Percentiles rank a stretch among this genome's conserved stretches.
Conservation (phyloP, 2,797 vertebrate species). For the Ctenopoma kingsleyae region DNA sequence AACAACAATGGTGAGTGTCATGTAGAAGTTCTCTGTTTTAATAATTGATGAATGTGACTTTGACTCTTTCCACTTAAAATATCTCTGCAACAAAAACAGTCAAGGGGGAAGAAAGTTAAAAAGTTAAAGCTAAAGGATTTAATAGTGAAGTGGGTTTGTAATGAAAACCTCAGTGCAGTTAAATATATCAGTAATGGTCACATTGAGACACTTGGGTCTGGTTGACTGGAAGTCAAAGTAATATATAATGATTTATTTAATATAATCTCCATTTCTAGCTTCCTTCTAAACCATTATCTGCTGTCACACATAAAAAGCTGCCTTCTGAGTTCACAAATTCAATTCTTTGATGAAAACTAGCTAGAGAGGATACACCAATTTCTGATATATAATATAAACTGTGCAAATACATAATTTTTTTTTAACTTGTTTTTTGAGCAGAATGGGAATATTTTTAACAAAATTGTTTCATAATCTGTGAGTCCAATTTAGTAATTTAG, state of each 20-base stretch:
- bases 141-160: slow-evolving; percentile 21
- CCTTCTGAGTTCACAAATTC: neutral
- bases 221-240: neutral
- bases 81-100: slow-evolving; percentile 15
- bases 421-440: too few relatives aligned
- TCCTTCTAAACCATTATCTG: neutral
- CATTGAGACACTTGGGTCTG: slow-evolving; percentile 1
- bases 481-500: too few relatives aligned
- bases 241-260: neutral
- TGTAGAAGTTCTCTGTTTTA: slow-evolving; percentile 37
- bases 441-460: too few relatives aligned
- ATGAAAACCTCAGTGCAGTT: slow-evolving; percentile 6
- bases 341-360: neutral
- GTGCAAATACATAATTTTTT: too few relatives aligned
- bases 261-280: neutral
- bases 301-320: neutral
- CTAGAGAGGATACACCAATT: neutral
- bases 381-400: too few relatives aligned
- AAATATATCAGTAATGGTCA: neutral
- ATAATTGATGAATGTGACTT: slow-evolving; percentile 34
- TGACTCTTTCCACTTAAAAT: slow-evolving; percentile 27
- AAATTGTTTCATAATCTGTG: too few relatives aligned
- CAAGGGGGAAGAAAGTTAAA: slow-evolving; percentile 13
- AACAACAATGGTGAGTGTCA: slow-evolving; percentile 93
- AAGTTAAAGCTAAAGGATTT: slow-evolving; percentile 16